Percentiles rank a stretch among this genome's conserved stretches.
Evolutionary conservation across 2,888 invertebrate species (phyloP).

Genomic region (Acleris emargana): DNA sequence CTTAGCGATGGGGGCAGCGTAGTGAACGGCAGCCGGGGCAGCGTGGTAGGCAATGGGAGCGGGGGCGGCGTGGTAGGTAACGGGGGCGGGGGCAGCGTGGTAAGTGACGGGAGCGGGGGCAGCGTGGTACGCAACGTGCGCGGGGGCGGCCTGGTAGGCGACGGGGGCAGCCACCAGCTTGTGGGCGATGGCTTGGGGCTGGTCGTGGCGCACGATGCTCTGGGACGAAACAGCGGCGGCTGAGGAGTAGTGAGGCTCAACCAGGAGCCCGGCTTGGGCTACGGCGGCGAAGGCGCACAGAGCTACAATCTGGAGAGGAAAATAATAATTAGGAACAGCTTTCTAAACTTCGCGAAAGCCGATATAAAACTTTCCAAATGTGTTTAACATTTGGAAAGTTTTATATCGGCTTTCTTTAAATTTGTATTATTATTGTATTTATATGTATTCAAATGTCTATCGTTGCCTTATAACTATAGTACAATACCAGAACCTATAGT

Average conservation of each 20-base stretch:
- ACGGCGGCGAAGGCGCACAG: conserved; percentile 12
- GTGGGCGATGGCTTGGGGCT: conserved; percentile 45
- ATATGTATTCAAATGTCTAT: too few species aligned
- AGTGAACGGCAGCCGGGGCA: conserved; percentile 43
- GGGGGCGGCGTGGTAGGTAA: conserved; percentile 31
- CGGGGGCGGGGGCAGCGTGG: conserved; percentile 27
- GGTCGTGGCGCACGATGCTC: conserved; percentile 48
- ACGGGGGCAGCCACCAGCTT: conserved; percentile 30
- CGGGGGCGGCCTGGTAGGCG: too few species aligned
- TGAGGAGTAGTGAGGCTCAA: conserved; percentile 45
- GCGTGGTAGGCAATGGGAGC: conserved; percentile 18
- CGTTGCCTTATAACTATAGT: too few species aligned
- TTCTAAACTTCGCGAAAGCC: background rate
- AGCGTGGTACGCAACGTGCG: conserved; percentile 26
- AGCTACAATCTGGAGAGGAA: background rate
- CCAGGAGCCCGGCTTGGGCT: conserved; percentile 35
- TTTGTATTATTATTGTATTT: too few species aligned
- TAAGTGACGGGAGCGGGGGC: conserved; percentile 29
- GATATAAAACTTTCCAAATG: too few species aligned
- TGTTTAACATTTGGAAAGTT: background rate
- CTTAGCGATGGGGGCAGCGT: conserved; percentile 43
- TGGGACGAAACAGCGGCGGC: conserved; percentile 44
- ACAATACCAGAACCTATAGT: too few species aligned
- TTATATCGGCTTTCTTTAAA: too few species aligned
- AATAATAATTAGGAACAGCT: background rate